Base-by-base conservation (phyloP, 1,140 invertebrate species). In the Lethrus apterus region DNA sequence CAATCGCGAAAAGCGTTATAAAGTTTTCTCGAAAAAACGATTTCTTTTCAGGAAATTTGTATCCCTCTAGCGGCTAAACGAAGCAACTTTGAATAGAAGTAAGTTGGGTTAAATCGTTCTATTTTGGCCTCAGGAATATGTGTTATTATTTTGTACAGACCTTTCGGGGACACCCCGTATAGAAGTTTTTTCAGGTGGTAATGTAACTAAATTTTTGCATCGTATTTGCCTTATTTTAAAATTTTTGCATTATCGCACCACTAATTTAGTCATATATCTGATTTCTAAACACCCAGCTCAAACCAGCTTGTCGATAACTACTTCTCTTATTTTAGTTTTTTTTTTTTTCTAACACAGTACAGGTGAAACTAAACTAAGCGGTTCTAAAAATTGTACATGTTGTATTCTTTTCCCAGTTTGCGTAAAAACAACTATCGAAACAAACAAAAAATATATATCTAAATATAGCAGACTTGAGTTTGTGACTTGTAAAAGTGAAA, bases 261-360 rank as follows among this genome's bases (percentile, higher is more conserved):
- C 21, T 42, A 42, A 26, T 10, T 42, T 21, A 26, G 40, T 24
- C 14, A 13, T 26, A 26, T 17, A 29, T 19, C 11, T 11, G 29
- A 42, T 30, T 42, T 46, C 46, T 51, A 62, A 57, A 70, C 66
- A 70, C 67, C 66, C 67, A 70, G 65, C 62, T 70, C 66, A 68
- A 67, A 68, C 65, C 66, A 67, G 59, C 62, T 59, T 61, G 41
- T 48, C 15, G 24, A 15, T 7, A 33, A 26, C 23, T 42, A 42
- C 21, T 18, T 42, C 20, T 42, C 13, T 42, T 26, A 15, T 21
- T 18, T 42, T 42, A 13, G 23, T 26, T 26, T 5, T 41, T 51
- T 7, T 26, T 26, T 10, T 30, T 8, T 34, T 21, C 24, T 55
- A 56, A 52, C 56, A 58, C 58, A 58, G 56, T 58, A 58, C 52